Evolutionary conservation across 2,888 invertebrate genomes (phyloP), one percentile per base, ranked within the genome.

Genomic region (Cylindroiulus punctatus): DNA sequence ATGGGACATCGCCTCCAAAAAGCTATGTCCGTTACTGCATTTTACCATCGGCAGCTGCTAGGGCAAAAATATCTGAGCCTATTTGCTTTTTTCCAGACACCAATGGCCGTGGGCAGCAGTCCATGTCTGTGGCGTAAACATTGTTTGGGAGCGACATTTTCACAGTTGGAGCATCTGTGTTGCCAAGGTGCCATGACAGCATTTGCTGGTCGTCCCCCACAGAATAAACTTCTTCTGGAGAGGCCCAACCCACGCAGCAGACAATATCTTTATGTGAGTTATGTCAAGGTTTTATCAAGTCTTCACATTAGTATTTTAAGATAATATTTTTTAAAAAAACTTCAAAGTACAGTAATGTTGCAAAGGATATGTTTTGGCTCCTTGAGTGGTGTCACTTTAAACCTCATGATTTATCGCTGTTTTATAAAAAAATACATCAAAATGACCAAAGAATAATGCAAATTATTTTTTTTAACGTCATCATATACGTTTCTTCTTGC

Each of bases 171-270:
- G 95, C 94, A 90, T 96, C 96, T 88, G 94, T 94, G 87, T 93
- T 95, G 2, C 95, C 93, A 26, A 97, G 92, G 90, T 95, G 97
- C 98, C 98, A 98, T 90, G 95, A 95, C 86, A 96, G 92, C 85
- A 98, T 93, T 89, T 95, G 94, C 90, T 96, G 97, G 90, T 99
- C 98, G 90, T 98, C 98, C n/a, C 97, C 95, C 89, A 95, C 95
- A 36, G 97, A 97, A 92, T 95, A 96, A 84, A 98, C 95, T 91
- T 98, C 98, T 91, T 98, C 98, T 42, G 96, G 94, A 89, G 95
- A 96, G 90, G 95, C 96, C 98, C 98, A 99, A 88, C 96, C 96
- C 19, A 97, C 95, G 91, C 97, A 97, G 87, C 96, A 95, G 17
- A 97, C 95, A n/a, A 96, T 93, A 89, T 95, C 95, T 88, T 92